Conservation (phyloP, 2,888 invertebrate species). For the Hyalella azteca region DNA sequence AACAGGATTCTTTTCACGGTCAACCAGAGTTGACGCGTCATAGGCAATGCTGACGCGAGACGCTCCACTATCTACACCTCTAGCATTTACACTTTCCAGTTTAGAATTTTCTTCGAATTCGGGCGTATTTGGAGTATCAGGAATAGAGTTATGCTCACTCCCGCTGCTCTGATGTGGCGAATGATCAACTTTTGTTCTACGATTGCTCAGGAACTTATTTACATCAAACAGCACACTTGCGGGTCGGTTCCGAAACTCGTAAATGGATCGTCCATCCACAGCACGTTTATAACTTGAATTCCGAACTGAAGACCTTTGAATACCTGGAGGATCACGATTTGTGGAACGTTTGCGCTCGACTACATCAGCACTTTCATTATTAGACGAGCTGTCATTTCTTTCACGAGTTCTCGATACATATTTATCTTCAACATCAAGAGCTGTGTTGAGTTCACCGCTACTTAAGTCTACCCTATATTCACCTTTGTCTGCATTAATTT, state of each 20-base stretch:
- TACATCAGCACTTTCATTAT: not conserved
- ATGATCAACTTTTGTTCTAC: not conserved
- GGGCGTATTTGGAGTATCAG: not conserved
- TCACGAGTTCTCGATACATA: not conserved
- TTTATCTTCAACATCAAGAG: not conserved
- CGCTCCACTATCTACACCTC: not conserved
- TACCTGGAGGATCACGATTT: not conserved
- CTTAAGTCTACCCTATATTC: slow-evolving; percentile 28
- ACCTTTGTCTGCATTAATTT: not conserved
- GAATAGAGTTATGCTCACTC: not conserved
- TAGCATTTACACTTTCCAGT: not conserved
- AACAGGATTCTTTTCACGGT: not conserved
- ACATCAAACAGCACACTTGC: slow-evolving; percentile 38
- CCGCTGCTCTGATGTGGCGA: not conserved
- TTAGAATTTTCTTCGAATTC: not conserved
- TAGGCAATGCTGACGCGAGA: not conserved
- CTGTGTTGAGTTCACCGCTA: slow-evolving; percentile 29
- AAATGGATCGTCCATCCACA: slow-evolving; percentile 5
- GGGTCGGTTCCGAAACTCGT: slow-evolving; percentile 11
- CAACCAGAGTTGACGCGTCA: not conserved
- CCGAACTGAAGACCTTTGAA: not conserved
- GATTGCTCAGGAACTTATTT: not conserved
- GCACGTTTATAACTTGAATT: slow-evolving; percentile 31
- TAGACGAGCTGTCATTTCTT: not conserved
- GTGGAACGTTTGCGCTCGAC: not conserved